Evolutionary conservation across 2,888 invertebrate genomes (phyloP).

Genomic region (Drosophila affinis): DNA sequence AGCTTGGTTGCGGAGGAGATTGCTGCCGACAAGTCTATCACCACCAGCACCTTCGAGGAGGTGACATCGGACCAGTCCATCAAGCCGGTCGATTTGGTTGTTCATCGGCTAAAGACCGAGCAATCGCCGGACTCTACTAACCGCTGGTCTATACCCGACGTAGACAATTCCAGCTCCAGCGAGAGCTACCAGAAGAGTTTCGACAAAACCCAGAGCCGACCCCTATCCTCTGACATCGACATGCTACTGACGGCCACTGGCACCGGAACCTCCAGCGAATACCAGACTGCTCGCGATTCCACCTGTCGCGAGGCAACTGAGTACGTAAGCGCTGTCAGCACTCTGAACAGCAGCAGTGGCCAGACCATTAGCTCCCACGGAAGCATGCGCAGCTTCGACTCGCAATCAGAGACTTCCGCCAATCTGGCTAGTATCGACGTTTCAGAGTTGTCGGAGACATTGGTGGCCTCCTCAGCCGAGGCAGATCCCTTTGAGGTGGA

Average conservation of each 20-base stretch:
- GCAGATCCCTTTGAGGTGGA: slow-evolving; percentile 84
- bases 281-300: slow-evolving; percentile 93
- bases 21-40: slow-evolving; percentile 50
- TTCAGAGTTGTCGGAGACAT: slow-evolving; percentile 95
- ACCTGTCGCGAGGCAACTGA: slow-evolving; percentile 92
- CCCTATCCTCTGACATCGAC: slow-evolving; percentile 94
- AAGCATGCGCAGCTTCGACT: slow-evolving; percentile 95
- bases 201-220: slow-evolving; percentile 91
- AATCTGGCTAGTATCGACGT: slow-evolving; percentile 95
- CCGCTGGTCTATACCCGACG: slow-evolving; percentile 90
- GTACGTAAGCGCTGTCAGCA: slow-evolving; percentile 93
- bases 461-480: slow-evolving; percentile 95
- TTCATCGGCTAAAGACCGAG: slow-evolving; percentile 81
- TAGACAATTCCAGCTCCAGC: slow-evolving; percentile 94
- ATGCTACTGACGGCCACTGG: slow-evolving; percentile 88
- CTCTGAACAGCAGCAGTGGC: slow-evolving; percentile 85
- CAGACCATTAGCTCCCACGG: slow-evolving; percentile 90
- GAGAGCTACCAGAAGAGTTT: slow-evolving; percentile 95
- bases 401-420: slow-evolving; percentile 90
- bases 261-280: slow-evolving; percentile 88
- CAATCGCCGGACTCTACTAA: slow-evolving; percentile 85
- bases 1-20: slow-evolving; percentile 60
- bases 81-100: slow-evolving; percentile 74
- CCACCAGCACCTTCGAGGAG: slow-evolving; percentile 66
- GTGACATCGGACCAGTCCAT: slow-evolving; percentile 70